Conservation (phyloP, 2,113 vertebrate genomes). For the Pampusana beccarii region DNA sequence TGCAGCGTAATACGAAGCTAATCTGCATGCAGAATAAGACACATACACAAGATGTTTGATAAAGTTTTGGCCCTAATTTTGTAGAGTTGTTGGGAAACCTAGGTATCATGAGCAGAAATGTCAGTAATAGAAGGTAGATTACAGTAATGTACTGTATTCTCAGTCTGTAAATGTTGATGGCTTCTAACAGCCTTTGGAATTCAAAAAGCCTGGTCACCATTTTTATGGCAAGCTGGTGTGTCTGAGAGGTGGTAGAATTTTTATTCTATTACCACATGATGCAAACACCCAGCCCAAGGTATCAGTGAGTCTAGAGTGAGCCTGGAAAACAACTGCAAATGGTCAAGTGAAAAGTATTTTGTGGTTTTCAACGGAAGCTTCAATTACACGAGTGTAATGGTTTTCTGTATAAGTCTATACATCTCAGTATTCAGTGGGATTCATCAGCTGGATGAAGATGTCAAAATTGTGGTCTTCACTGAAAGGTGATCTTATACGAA, state of each 20-base stretch:
- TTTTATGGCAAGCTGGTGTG: neutral
- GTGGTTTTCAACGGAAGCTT: neutral
- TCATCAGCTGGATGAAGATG: neutral
- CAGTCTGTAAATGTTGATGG: neutral
- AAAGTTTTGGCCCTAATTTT: neutral
- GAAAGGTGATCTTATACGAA: neutral
- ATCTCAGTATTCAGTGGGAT: neutral
- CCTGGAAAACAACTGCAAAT: neutral
- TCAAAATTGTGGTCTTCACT: neutral
- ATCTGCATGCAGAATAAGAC: neutral
- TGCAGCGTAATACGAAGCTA: neutral
- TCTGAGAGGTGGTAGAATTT: neutral
- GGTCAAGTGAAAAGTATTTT: neutral
- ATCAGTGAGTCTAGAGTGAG: neutral
- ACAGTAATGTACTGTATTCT: neutral
- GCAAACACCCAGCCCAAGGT: neutral
- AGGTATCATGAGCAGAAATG: neutral
- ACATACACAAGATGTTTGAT: neutral
- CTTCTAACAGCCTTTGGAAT: neutral
- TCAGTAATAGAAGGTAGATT: neutral
- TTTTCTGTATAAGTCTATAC: neutral
- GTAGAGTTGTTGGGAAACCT: neutral
- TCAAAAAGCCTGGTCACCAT: neutral
- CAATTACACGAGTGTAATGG: neutral
- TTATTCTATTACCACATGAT: neutral